These are phyloP conservation scores for Camelus dromedarius DNA, from an alignment of 2,113 vertebrate genomes.

Conservation along the genomic window DNA sequence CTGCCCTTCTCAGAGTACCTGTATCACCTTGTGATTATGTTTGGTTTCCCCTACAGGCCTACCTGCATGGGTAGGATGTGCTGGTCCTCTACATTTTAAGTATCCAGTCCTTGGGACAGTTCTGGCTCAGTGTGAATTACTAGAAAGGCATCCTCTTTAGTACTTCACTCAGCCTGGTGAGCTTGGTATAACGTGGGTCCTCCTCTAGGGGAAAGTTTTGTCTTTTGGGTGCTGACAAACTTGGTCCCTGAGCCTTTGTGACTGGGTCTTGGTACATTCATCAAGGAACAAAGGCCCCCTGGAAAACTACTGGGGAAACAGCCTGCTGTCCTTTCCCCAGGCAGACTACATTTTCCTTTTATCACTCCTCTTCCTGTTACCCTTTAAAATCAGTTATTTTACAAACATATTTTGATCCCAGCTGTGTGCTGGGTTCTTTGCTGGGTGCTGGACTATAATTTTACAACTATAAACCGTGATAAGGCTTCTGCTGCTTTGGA, in stretches of 20 bases:
- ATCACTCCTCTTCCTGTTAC: background rate
- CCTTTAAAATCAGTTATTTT: background rate
- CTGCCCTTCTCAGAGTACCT: background rate
- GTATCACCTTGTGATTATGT: background rate
- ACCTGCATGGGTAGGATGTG: background rate
- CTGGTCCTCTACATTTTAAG: background rate
- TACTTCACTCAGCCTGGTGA: background rate
- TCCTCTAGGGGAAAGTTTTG: constrained; percentile 1
- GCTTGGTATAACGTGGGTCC: background rate
- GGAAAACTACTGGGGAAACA: constrained; percentile 5
- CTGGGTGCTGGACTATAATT: background rate
- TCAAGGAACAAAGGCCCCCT: background rate
- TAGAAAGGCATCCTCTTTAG: background rate
- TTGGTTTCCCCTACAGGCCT: background rate
- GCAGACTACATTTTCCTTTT: background rate
- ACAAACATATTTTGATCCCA: background rate
- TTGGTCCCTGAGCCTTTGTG: background rate
- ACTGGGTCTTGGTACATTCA: background rate
- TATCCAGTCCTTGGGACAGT: background rate
- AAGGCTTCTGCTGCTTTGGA: background rate
- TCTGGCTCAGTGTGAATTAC: background rate
- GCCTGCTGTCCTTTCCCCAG: background rate
- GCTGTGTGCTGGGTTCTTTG: background rate
- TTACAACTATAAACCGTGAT: background rate
- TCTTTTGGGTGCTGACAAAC: background rate